Evolutionary conservation across 2,888 invertebrate genomes (phyloP).

Genomic region (Acleris sparsana): DNA sequence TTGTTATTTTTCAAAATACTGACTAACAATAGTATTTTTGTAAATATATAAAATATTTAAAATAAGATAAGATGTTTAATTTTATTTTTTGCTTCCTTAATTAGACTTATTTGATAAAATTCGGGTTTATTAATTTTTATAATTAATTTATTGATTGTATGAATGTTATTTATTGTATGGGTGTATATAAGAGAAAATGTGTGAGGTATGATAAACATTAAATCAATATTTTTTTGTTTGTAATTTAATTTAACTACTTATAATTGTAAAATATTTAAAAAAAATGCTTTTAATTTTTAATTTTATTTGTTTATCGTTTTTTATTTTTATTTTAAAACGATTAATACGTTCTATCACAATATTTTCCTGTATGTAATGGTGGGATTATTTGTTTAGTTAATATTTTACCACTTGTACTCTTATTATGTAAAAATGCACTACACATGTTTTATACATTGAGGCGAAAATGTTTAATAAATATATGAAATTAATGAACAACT

Average conservation of each 20-base stretch:
- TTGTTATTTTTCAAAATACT: too few species aligned
- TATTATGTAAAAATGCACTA: conserved; percentile 34
- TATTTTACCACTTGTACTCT: conserved; percentile 34
- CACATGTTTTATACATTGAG: conserved; percentile 25
- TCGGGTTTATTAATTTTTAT: conserved; percentile 3
- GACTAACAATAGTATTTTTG: too few species aligned
- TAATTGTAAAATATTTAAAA: conserved; percentile 2
- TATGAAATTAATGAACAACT: conserved; percentile 2
- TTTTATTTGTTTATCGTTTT: conserved; percentile 28
- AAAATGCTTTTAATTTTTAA: conserved; percentile 16
- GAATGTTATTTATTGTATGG: conserved; percentile 64
- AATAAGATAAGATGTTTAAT: not conserved
- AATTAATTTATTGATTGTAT: conserved; percentile 44
- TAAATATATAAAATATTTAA: too few species aligned
- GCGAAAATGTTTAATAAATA: conserved; percentile 15
- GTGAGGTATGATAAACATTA: conserved; percentile 32
- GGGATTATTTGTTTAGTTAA: conserved; percentile 9
- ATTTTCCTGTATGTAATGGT: not conserved
- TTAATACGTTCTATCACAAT: not conserved
- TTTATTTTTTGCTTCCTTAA: too few species aligned
- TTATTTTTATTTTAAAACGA: conserved; percentile 28
- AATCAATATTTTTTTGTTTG: too few species aligned
- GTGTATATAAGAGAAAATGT: conserved; percentile 36
- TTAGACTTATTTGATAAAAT: not conserved
- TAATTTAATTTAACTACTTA: too few species aligned